Evolutionary conservation across 2,888 invertebrate species (phyloP).

Genomic region (Dioctria rufipes): DNA sequence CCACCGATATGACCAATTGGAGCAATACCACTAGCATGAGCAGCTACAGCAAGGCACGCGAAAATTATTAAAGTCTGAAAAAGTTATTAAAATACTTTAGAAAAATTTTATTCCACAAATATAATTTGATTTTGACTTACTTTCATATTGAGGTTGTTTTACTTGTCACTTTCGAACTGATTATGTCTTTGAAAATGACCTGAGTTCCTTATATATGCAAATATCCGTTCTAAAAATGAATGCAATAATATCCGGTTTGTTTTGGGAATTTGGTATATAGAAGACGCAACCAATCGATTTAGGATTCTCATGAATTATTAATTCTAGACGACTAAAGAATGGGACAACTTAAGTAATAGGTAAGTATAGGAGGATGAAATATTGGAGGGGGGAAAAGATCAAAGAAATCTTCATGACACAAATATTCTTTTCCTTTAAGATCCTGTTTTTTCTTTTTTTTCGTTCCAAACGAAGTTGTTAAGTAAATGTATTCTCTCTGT

Average conservation of each 20-base stretch:
- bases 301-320: constrained; percentile 35
- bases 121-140: neutral
- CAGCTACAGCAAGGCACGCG: neutral
- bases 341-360: neutral
- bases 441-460: no score
- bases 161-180: neutral
- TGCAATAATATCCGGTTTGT: constrained; percentile 16
- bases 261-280: neutral
- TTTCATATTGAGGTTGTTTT: constrained; percentile 30
- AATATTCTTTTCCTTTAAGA: no score
- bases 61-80: constrained; percentile 1
- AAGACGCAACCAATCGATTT: neutral
- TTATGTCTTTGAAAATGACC: neutral
- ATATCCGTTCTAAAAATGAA: constrained; percentile 13
- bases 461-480: no score
- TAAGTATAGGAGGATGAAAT: neutral
- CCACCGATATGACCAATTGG: neutral
- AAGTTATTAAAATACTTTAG: neutral
- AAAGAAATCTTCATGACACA: no score
- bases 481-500: no score
- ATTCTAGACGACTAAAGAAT: neutral
- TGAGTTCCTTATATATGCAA: constrained; percentile 17
- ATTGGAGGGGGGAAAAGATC: no score
- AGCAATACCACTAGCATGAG: constrained; percentile 1
- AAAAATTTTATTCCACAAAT: neutral